Conservation (phyloP, 1,140 invertebrate genomes). For the Aleiodes sp. region DNA sequence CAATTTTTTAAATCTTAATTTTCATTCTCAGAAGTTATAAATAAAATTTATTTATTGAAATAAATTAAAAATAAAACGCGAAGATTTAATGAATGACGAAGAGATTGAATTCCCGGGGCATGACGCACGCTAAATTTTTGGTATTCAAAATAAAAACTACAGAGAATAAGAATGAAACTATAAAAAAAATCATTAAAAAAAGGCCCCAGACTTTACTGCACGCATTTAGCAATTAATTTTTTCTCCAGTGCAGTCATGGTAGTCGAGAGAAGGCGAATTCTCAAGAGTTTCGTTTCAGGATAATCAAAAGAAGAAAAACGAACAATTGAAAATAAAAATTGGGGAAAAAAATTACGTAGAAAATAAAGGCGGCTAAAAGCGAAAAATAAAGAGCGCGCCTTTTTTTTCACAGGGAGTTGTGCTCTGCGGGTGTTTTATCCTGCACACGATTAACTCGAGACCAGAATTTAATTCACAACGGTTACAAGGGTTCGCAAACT, state of each 20-base stretch:
- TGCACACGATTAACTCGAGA: neutral
- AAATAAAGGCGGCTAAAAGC: neutral
- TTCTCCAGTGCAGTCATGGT: neutral
- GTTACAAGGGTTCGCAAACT: neutral
- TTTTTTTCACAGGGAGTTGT: neutral
- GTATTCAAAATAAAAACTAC: constrained; percentile 10
- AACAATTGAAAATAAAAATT: neutral
- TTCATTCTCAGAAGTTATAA: too few species aligned
- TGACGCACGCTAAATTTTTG: constrained; percentile 12
- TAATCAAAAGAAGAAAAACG: neutral
- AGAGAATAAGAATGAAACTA: neutral
- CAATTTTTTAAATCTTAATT: too few species aligned
- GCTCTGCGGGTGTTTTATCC: neutral
- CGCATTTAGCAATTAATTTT: constrained; percentile 11
- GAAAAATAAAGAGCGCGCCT: neutral
- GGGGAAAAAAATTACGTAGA: neutral
- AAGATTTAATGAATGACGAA: neutral
- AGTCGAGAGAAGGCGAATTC: neutral
- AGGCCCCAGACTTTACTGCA: neutral
- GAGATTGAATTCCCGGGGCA: neutral
- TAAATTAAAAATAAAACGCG: neutral
- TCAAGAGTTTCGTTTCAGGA: neutral
- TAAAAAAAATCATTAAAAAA: neutral
- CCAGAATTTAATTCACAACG: neutral
- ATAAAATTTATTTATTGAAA: too few species aligned